Evolutionary conservation across 2,113 vertebrate species (phyloP), one percentile per base, ranked within the genome.

Genomic region (Andinoacara biseriatus): DNA sequence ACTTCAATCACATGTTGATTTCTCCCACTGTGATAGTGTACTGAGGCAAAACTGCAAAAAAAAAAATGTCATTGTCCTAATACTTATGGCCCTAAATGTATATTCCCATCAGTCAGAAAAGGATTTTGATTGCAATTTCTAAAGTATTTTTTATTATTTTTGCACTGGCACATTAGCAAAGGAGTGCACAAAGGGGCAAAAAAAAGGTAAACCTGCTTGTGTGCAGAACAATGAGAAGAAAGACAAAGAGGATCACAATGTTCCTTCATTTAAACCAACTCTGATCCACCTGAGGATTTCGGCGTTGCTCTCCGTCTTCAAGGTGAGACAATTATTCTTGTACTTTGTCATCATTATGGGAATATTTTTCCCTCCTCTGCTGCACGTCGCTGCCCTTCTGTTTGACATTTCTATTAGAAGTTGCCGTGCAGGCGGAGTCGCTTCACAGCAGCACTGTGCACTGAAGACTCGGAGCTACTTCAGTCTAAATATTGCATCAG

Each of bases 351-450:
- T 52, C 83, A 87, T 77, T 61, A 13, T 40, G 78, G 78, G 78
- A 87, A 81, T 81, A 83, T 88, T 79, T 87, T 78, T 88, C 74
- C 77, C 60, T 74, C 11, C 60, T 81, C 83, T 52, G 78, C 77
- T 63, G 65, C 78, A 78, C 74, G 22, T 49, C 4, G 49, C 56
- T 81, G 76, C 67, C 57, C 74, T 74, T 58, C 80, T 83, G 49
- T 81, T 85, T 87, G 72, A 87, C 82, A 77, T 91, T 89, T 91
- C 82, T 85, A 56, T 83, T 29, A 81, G 67, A 86, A 59, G 80
- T 76, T 75, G 74, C 26, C 20, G 3, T 5, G 76, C 56, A 5
- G 67, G 33, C 67, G 2, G 57, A 58, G 43, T 57, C 9, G 29
- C 24, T 14, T 18, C 67, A 60, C 15, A 3, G 57, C n/a, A 26